Percentiles rank a stretch among this genome's conserved stretches.
Evolutionary conservation across 2,113 vertebrate species (phyloP).

Genomic region (Pluvialis apricaria): DNA sequence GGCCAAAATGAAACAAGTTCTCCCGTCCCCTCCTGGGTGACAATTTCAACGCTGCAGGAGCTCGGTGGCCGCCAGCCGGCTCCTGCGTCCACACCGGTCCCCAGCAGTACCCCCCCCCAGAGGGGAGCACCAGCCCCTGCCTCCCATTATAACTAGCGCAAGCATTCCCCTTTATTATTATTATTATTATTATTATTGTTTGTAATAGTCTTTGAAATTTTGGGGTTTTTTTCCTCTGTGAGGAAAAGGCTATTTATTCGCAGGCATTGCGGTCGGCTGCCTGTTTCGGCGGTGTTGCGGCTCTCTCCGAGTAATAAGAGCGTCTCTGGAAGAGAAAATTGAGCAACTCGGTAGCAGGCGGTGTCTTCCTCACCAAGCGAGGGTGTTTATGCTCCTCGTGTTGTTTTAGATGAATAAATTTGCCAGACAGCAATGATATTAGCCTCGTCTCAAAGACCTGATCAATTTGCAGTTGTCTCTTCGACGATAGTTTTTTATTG

Average conservation of each 20-base stretch:
- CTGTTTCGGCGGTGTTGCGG: background rate
- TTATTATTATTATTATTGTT: background rate
- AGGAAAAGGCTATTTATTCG: background rate
- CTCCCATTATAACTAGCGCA: background rate
- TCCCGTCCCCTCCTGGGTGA: background rate
- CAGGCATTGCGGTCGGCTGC: background rate
- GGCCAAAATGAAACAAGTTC: constrained; percentile 35
- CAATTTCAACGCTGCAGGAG: constrained; percentile 16
- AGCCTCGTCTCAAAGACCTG: constrained; percentile 32
- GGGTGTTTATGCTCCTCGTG: constrained; percentile 17
- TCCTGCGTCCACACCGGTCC: background rate
- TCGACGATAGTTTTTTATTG: constrained; percentile 40
- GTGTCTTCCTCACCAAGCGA: background rate
- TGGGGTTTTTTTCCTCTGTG: background rate
- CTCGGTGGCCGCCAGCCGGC: background rate
- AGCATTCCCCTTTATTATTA: fast-evolving
- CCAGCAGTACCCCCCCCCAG: background rate
- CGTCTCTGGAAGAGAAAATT: background rate
- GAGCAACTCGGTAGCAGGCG: background rate
- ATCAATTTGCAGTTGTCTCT: constrained; percentile 63
- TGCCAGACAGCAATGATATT: constrained; percentile 42
- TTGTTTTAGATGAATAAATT: constrained; percentile 34
- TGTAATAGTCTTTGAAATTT: background rate
- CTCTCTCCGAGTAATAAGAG: background rate
- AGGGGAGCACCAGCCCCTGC: background rate